Conservation (phyloP, 2,888 invertebrate genomes). For the Aphidius colemani region DNA sequence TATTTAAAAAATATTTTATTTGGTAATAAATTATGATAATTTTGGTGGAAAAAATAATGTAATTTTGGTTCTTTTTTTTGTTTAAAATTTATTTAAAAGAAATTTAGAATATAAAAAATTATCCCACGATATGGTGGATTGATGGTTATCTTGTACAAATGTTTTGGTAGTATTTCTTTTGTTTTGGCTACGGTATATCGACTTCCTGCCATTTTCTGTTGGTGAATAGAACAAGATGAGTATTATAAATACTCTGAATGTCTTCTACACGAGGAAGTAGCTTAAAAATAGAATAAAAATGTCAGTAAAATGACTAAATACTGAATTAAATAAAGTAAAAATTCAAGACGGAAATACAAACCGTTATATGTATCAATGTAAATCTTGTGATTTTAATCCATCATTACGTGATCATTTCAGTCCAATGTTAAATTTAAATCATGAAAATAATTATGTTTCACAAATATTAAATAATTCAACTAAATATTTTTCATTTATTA, state of each 20-base stretch:
- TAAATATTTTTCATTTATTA: too few species aligned
- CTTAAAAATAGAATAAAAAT: conserved; percentile 12
- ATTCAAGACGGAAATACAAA: conserved; percentile 11
- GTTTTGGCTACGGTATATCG: conserved; percentile 51
- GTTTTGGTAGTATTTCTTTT: conserved; percentile 55
- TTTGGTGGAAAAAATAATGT: neutral
- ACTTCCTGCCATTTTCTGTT: conserved; percentile 57
- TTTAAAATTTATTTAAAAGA: neutral
- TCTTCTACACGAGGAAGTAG: conserved; percentile 2
- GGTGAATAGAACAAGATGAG: conserved; percentile 26
- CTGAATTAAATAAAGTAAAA: conserved; percentile 16
- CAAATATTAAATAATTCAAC: too few species aligned
- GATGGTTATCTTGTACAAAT: conserved; percentile 51
- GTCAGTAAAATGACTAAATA: neutral
- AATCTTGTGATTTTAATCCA: neutral
- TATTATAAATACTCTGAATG: too few species aligned
- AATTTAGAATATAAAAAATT: neutral
- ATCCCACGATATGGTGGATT: conserved; percentile 53
- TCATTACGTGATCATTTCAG: too few species aligned
- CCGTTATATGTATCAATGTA: neutral
- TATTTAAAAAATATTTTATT: too few species aligned
- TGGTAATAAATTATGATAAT: neutral
- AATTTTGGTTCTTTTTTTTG: neutral
- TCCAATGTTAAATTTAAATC: too few species aligned
- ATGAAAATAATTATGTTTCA: too few species aligned